These are phyloP conservation scores for Odontophorus gujanensis DNA, from an alignment of 2,113 vertebrate genomes.

Conservation along the genomic window DNA sequence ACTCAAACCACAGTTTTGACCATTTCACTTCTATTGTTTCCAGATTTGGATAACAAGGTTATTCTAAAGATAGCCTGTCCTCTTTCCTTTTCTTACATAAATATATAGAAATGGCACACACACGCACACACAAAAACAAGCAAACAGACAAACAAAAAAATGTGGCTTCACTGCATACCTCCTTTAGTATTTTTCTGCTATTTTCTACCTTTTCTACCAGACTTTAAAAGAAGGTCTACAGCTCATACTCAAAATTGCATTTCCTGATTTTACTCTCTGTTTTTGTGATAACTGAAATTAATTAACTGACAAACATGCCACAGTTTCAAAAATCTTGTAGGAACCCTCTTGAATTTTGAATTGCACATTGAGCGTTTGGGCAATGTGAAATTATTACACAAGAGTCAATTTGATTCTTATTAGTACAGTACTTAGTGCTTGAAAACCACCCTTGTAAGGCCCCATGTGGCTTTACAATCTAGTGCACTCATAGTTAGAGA, in stretches of 20 bases:
- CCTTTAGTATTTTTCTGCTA: not conserved
- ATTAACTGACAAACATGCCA: conserved; percentile 35
- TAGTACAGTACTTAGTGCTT: not conserved
- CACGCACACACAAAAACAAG: too few relatives aligned
- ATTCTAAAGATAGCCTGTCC: not conserved
- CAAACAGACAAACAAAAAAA: not conserved
- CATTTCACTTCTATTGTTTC: not conserved
- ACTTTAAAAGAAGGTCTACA: not conserved
- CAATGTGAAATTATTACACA: not conserved
- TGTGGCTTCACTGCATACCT: not conserved
- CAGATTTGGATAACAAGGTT: not conserved
- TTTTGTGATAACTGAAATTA: conserved; percentile 20
- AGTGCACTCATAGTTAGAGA: conserved; percentile 36
- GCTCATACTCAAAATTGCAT: not conserved
- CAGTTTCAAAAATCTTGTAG: not conserved
- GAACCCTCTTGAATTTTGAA: conserved; percentile 5
- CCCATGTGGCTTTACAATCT: conserved; percentile 16
- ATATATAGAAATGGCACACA: too few relatives aligned
- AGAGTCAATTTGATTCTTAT: conserved; percentile 30
- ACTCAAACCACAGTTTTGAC: not conserved
- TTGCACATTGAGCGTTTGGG: not conserved
- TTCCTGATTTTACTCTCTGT: not conserved
- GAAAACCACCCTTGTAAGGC: conserved; percentile 51
- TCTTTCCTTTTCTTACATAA: not conserved
- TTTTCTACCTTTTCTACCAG: not conserved